A percentile compares a stretch with the other conserved stretches of the same genome.
phyloP scores from a whole-genome alignment of 1,140 invertebrate species.

The Copidosoma floridanum region DNA sequence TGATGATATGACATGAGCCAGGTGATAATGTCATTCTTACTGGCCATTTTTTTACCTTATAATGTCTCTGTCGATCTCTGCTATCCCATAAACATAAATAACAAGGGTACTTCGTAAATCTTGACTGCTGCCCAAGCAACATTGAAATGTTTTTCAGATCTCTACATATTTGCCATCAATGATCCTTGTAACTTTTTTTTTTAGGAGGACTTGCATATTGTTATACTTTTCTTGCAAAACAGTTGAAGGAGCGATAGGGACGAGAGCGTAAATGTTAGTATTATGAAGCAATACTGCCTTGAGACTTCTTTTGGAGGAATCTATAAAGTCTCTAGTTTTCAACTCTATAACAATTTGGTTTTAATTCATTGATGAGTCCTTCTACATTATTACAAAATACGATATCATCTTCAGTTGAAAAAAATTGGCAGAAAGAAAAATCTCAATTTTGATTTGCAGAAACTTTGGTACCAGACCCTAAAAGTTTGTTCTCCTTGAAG shows the following conservation, averaged over 20 bases:
- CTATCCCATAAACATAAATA: no score
- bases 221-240: conserved; percentile 33
- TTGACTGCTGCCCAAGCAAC: no score
- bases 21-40: not conserved
- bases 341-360: no score
- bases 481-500: conserved; percentile 19
- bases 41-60: conserved; percentile 3
- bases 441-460: conserved; percentile 28
- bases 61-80: no score
- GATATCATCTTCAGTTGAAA: conserved; percentile 35
- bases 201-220: conserved; percentile 29
- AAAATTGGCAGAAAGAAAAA: conserved; percentile 23
- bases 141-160: conserved; percentile 28
- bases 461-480: conserved; percentile 7
- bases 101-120: no score
- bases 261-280: conserved; percentile 30
- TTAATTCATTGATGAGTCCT: conserved; percentile 36
- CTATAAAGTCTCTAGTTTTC: conserved; percentile 35
- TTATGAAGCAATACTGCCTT: conserved; percentile 37
- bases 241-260: conserved; percentile 36
- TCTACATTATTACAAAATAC: no score
- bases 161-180: no score
- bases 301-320: no score
- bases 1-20: not conserved
- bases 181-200: no score